Evolutionary conservation across 2,888 invertebrate genomes (phyloP), one percentile per base, ranked within the genome.

Genomic region (Diachrysia chrysitis): DNA sequence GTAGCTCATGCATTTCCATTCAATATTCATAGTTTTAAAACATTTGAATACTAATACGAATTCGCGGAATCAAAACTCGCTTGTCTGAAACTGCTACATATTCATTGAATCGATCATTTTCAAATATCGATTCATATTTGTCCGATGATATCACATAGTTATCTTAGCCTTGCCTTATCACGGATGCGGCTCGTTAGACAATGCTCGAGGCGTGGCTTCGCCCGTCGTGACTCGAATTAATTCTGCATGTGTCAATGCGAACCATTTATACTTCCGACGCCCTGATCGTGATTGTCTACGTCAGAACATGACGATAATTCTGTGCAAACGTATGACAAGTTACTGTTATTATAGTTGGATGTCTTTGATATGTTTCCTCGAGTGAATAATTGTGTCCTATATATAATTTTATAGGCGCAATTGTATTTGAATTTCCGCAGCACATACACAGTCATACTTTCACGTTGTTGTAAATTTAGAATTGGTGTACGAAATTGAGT

Each of bases 181-280:
- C 90, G 90, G 91, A 90, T 87, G 87, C 83, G 71, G 73, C 87
- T 89, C 82, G 87, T 89, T 89, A 91, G 89, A 93, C 93, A 92
- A 93, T 91, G 88, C 89, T 81, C 70, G 83, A 87, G 94, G 94
- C 93, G 93, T 91, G 92, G 90, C 82, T 84, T 72, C 82, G 76
- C 83, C 84, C 78, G 85, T 93, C 94, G 93, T 93, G 94, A 94
- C 92, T 92, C 65, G 89, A 88, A 90, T 91, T 90, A 90, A 91
- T 92, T 90, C 88, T 88, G 89, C 89, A 89, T 90, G 91, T 92
- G 92, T 93, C 93, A 92, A 91, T 89, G 89, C 85, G 86, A 87
- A 81, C 88, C 79, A 81, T 85, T 83, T 78, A 81, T 84, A 92
- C 91, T 92, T 92, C 92, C 92, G 93, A 91, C 84, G 87, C 83